phyloP scores from a whole-genome alignment of 1,140 invertebrate genomes.

The Latrodectus geometricus region DNA sequence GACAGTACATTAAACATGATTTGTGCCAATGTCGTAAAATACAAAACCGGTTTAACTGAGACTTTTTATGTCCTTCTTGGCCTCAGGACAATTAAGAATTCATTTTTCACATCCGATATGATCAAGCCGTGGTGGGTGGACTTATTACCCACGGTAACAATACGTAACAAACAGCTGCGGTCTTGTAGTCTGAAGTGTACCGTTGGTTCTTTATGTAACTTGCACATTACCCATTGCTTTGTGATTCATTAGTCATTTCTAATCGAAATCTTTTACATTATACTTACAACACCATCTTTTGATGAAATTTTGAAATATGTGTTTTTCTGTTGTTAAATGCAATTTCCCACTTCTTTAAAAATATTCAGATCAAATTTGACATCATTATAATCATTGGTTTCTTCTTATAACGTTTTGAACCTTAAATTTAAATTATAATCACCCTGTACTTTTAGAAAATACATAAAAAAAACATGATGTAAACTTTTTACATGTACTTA shows the following conservation, averaged over 20 bases:
- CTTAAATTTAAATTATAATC: not conserved
- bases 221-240: not conserved
- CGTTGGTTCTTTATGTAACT: not conserved
- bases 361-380: not conserved
- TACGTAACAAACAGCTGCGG: not conserved
- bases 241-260: not conserved
- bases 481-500: too few species aligned
- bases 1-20: conserved; percentile 1
- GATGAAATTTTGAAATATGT: not conserved
- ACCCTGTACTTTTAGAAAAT: not conserved
- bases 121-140: not conserved
- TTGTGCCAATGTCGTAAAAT: not conserved
- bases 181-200: not conserved
- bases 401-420: too few species aligned
- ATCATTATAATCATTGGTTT: not conserved
- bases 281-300: not conserved
- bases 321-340: not conserved
- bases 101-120: not conserved
- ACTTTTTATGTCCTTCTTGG: not conserved
- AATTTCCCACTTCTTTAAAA: not conserved
- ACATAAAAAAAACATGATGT: too few species aligned
- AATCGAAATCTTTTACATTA: not conserved
- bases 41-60: not conserved
- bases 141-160: too few species aligned
- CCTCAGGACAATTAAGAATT: not conserved